Percentiles rank a stretch among this genome's conserved stretches.
Evolutionary conservation across 2,797 vertebrate genomes (phyloP).

Genomic region (Eremophila alpestris): DNA sequence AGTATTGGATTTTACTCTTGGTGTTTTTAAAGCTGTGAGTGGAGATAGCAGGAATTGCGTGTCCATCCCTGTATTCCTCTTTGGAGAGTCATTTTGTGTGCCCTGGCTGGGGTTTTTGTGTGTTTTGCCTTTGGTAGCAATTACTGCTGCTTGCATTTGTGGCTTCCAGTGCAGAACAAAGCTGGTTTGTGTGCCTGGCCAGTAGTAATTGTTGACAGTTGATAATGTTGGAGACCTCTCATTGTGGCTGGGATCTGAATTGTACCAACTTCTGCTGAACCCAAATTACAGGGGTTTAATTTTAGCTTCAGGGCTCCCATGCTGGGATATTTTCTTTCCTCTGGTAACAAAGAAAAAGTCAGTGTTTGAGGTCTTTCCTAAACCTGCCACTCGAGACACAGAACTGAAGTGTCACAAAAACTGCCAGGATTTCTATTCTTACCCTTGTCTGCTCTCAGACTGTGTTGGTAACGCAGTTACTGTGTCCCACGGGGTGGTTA

Average conservation of each 20-base stretch:
- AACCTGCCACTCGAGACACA: neutral
- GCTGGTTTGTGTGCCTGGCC: constrained; percentile 36
- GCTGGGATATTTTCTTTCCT: neutral
- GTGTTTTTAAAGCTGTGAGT: neutral
- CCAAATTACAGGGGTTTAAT: constrained; percentile 23
- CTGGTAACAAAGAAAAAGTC: neutral
- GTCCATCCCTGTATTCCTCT: neutral
- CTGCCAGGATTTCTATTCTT: neutral
- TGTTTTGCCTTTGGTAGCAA: constrained; percentile 47
- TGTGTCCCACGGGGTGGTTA: neutral
- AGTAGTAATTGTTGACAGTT: constrained; percentile 25
- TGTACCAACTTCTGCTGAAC: constrained; percentile 4
- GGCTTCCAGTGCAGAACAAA: constrained; percentile 59
- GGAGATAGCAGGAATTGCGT: neutral
- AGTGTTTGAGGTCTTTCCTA: neutral
- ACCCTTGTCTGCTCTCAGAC: neutral
- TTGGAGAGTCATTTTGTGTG: neutral
- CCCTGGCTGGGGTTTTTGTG: neutral
- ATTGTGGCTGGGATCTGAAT: constrained; percentile 22
- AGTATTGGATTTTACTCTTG: neutral
- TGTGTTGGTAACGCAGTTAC: neutral
- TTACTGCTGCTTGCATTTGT: constrained; percentile 37
- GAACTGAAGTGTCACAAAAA: neutral
- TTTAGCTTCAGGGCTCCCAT: neutral
- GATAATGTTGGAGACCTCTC: constrained; percentile 30